These are phyloP conservation scores for Hapalemur alaotrensis DNA, from an alignment of 2,797 vertebrate species.

Conservation along the genomic window DNA sequence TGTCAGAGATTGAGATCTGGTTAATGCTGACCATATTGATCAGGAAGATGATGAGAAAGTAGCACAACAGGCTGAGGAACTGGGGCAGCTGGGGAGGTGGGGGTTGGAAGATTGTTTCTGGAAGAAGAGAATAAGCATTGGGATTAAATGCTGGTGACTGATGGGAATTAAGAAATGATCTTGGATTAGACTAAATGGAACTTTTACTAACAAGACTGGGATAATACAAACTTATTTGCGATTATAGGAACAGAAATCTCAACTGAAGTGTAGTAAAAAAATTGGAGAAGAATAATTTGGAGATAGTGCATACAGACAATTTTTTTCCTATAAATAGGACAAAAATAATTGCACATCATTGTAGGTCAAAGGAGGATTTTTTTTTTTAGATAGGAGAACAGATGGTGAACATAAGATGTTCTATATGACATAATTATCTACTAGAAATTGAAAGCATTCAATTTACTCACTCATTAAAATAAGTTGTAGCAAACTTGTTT, in stretches of 20 bases:
- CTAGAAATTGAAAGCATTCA: constrained; percentile 11
- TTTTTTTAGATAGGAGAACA: not conserved
- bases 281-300: not conserved
- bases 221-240: not conserved
- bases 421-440: constrained; percentile 35
- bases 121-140: not conserved
- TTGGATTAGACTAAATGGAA: not conserved
- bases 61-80: not conserved
- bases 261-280: not conserved
- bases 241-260: not conserved
- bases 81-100: not conserved
- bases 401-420: constrained; percentile 18
- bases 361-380: not conserved
- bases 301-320: not conserved
- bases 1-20: not conserved
- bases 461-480: constrained; percentile 17
- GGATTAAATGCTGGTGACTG: not conserved
- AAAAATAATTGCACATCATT: constrained; percentile 9
- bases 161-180: not conserved
- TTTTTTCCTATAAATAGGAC: not conserved
- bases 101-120: not conserved
- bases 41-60: not conserved
- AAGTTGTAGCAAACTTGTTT: not conserved
- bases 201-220: not conserved
- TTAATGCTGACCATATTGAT: not conserved